Evolutionary conservation across 2,113 vertebrate genomes (phyloP).

Genomic region (Paramisgurnus dabryanus): DNA sequence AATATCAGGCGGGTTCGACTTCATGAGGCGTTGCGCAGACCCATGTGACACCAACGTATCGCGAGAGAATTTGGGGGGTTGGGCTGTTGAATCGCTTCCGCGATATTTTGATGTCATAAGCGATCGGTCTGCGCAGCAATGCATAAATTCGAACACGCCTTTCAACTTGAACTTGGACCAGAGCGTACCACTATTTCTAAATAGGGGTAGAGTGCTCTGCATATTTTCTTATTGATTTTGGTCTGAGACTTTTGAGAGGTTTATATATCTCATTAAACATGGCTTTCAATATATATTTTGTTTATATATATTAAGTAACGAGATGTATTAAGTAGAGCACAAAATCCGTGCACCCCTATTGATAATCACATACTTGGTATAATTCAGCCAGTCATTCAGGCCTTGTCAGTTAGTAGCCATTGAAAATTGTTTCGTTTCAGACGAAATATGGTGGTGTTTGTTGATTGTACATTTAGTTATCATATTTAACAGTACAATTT

Average conservation of each 20-base stretch:
- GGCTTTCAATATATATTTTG: not conserved
- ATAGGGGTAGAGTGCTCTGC: not conserved
- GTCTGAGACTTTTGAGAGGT: too few species aligned
- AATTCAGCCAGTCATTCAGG: conserved; percentile 11
- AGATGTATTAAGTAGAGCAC: not conserved
- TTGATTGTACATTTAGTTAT: not conserved
- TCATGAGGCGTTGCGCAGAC: too few species aligned
- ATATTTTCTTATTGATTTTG: not conserved
- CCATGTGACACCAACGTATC: too few species aligned
- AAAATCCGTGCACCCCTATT: not conserved
- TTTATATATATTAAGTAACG: not conserved
- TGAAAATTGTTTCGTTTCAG: not conserved
- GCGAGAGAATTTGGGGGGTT: too few species aligned
- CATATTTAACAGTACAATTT: not conserved
- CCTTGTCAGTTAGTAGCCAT: not conserved
- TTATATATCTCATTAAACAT: not conserved
- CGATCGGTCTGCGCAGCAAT: too few species aligned
- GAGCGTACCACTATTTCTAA: conserved; percentile 61
- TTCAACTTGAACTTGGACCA: conserved; percentile 62
- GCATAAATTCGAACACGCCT: too few species aligned
- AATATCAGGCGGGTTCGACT: conserved; percentile 19
- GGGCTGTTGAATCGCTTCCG: too few species aligned
- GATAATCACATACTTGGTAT: not conserved
- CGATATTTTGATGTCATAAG: too few species aligned
- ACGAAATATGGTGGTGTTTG: not conserved